phyloP scores from a whole-genome alignment of 2,888 invertebrate species.

The Nysson spinosus region DNA sequence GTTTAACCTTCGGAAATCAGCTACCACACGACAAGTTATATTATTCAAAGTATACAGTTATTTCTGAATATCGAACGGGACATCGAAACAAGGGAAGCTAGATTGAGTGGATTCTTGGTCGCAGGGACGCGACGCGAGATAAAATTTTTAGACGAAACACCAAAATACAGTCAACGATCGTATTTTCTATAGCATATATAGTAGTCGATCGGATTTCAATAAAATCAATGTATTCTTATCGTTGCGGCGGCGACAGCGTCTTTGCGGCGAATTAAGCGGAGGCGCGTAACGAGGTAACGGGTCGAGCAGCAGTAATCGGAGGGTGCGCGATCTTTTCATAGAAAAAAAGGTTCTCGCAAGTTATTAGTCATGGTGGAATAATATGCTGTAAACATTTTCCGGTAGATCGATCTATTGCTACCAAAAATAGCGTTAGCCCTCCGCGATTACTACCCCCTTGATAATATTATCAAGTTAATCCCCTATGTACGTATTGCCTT shows the following conservation, averaged over 20 bases:
- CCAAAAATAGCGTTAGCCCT: constrained; percentile 28
- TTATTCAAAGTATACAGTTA: too few species aligned
- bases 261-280: constrained; percentile 14
- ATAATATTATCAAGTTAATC: background rate
- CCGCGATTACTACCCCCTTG: background rate
- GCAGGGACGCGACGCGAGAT: too few species aligned
- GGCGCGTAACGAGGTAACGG: constrained; percentile 17
- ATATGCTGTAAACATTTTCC: constrained; percentile 49
- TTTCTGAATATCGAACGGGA: too few species aligned
- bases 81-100: too few species aligned
- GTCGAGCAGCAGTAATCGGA: constrained; percentile 22
- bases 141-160: too few species aligned
- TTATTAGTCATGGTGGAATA: constrained; percentile 39
- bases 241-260: background rate
- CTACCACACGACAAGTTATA: too few species aligned
- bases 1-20: too few species aligned
- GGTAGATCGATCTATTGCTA: constrained; percentile 12
- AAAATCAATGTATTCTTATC: background rate
- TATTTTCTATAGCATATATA: too few species aligned
- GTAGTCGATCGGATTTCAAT: too few species aligned
- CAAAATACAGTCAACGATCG: too few species aligned
- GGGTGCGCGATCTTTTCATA: constrained; percentile 46
- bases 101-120: too few species aligned
- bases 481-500: background rate
- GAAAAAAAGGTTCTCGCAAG: constrained; percentile 27